phyloP scores from a whole-genome alignment of 2,113 vertebrate genomes.

The Eublepharis macularius region DNA sequence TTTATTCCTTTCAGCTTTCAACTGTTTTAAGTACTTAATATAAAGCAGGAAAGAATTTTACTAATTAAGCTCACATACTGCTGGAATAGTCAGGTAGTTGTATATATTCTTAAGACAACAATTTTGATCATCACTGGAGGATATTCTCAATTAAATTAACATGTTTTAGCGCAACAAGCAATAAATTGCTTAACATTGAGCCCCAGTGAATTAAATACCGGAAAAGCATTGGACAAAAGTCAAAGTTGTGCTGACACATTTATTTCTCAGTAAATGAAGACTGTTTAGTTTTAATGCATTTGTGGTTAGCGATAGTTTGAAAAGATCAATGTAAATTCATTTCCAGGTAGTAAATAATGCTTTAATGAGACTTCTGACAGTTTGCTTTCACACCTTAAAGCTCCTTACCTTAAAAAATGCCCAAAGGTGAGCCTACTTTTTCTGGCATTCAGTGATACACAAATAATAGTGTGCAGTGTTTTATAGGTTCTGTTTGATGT shows the following conservation, averaged over 20 bases:
- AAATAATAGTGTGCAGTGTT: constrained; percentile 62
- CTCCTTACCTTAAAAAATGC: constrained; percentile 65
- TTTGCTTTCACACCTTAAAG: constrained; percentile 74
- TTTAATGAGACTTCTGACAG: constrained; percentile 79
- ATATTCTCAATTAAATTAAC: constrained; percentile 74
- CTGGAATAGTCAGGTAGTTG: constrained; percentile 51
- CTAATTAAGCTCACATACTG: constrained; percentile 33
- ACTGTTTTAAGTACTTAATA: constrained; percentile 44
- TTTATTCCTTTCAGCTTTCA: constrained; percentile 8
- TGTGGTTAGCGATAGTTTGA: constrained; percentile 83
- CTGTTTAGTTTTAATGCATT: constrained; percentile 86
- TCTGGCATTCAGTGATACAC: constrained; percentile 57
- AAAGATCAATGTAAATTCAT: constrained; percentile 84
- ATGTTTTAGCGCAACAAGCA: constrained; percentile 77
- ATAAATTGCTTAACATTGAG: constrained; percentile 80
- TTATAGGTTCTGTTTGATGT: constrained; percentile 72
- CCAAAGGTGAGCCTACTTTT: constrained; percentile 62
- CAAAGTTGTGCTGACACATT: constrained; percentile 83
- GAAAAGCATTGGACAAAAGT: constrained; percentile 80
- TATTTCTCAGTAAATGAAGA: constrained; percentile 80
- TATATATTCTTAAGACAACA: constrained; percentile 68
- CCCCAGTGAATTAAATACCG: constrained; percentile 77
- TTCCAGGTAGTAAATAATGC: constrained; percentile 77
- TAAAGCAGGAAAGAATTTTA: constrained; percentile 57
- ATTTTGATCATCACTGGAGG: constrained; percentile 70